Conservation (phyloP, 2,113 vertebrate species). For the Orycteropus afer region DNA sequence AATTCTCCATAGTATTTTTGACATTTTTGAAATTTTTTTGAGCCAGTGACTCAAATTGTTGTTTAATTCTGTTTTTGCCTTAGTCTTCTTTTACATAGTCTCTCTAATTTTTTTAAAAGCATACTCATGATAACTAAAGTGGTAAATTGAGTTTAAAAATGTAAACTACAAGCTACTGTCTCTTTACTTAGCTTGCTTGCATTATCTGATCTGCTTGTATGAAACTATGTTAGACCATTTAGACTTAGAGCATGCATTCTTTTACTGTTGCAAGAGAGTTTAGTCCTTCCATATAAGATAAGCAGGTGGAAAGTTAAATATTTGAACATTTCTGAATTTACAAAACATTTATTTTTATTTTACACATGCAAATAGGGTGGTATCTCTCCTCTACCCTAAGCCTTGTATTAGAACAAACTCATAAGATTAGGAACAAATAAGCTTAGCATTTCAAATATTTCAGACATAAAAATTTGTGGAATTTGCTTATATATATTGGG, state of each 20-base stretch:
- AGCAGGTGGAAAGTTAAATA: neutral
- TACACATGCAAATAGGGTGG: neutral
- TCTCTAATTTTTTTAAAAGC: neutral
- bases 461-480: constrained; percentile 32
- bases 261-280: constrained; percentile 2
- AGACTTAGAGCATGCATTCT: neutral
- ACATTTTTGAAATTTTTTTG: neutral
- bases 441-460: constrained; percentile 51
- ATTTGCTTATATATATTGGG: constrained; percentile 48
- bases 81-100: neutral
- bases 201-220: neutral
- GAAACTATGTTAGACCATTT: neutral
- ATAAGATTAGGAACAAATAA: constrained; percentile 8
- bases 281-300: neutral
- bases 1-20: neutral
- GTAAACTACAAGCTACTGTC: neutral
- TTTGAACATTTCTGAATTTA: neutral
- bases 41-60: neutral
- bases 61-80: neutral
- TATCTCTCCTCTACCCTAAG: neutral
- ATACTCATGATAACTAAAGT: neutral
- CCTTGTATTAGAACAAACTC: neutral
- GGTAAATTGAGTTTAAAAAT: neutral
- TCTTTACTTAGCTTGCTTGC: neutral
- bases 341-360: constrained; percentile 1